Percentiles rank a stretch among this genome's conserved stretches.
phyloP scores from a whole-genome alignment of 2,797 vertebrate species.

The Chlorospingus semifuscus region DNA sequence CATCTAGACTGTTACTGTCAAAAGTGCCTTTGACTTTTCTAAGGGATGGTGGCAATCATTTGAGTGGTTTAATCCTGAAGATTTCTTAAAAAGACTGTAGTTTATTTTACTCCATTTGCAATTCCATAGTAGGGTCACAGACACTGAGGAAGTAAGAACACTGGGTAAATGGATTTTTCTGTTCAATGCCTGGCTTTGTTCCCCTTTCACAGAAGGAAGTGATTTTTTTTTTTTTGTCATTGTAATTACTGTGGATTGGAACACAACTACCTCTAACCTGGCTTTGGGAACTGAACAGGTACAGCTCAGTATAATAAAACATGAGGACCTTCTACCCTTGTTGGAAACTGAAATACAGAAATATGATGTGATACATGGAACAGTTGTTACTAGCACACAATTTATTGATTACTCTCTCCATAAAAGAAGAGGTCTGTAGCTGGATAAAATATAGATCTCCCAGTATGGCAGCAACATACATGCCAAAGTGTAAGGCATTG shows the following conservation, averaged over 20 bases:
- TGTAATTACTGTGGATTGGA: background rate
- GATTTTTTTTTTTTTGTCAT: background rate
- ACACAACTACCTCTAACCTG: background rate
- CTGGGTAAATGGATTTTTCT: background rate
- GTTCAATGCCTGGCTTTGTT: constrained; percentile 12
- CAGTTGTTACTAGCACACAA: background rate
- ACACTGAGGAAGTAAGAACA: background rate
- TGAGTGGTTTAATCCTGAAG: background rate
- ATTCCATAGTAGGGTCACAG: background rate
- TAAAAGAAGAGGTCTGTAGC: background rate
- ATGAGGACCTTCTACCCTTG: background rate
- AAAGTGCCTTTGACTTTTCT: background rate
- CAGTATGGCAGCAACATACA: background rate
- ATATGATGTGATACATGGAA: constrained; percentile 36
- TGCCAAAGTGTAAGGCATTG: background rate
- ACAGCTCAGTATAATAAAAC: constrained; percentile 11
- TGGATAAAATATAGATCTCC: background rate
- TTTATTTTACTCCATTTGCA: background rate
- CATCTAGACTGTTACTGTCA: background rate
- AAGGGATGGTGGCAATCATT: background rate
- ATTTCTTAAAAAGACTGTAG: background rate
- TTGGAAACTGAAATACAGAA: constrained; percentile 23
- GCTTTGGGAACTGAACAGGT: constrained; percentile 10
- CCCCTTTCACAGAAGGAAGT: background rate
- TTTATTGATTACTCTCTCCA: background rate